Evolutionary conservation across 1,140 invertebrate species (phyloP).

Genomic region (Scaptomyza pallida): DNA sequence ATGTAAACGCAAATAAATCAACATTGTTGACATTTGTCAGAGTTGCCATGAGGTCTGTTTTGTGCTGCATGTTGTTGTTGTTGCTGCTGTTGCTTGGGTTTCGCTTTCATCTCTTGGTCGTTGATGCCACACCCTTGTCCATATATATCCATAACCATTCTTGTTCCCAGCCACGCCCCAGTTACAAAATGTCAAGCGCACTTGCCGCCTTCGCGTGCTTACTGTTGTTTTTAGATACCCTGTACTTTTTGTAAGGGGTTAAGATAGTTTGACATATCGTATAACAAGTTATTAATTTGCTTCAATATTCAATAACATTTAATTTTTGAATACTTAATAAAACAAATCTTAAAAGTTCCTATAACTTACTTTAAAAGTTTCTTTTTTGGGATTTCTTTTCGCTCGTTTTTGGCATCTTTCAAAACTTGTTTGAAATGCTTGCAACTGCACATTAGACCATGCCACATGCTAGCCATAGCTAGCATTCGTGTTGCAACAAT

Average conservation of each 20-base stretch:
- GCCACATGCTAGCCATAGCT: too few relatives aligned
- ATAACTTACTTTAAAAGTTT: too few relatives aligned
- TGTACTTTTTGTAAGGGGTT: slow-evolving; percentile 2
- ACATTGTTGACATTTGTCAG: slow-evolving; percentile 79
- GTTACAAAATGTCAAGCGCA: slow-evolving; percentile 66
- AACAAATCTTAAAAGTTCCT: too few relatives aligned
- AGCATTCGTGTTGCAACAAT: slow-evolving; percentile 21
- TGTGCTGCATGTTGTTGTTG: neutral
- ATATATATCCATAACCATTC: neutral
- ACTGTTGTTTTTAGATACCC: slow-evolving; percentile 6
- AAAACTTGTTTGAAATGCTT: slow-evolving; percentile 51
- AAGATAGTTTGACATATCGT: too few relatives aligned
- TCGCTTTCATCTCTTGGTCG: slow-evolving; percentile 49
- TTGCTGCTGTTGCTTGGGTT: slow-evolving; percentile 22
- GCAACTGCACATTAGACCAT: slow-evolving; percentile 66
- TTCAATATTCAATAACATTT: too few relatives aligned
- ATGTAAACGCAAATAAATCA: slow-evolving; percentile 80
- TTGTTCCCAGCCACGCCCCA: slow-evolving; percentile 20
- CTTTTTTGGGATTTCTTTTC: neutral
- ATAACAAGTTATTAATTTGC: too few relatives aligned
- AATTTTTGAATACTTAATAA: too few relatives aligned
- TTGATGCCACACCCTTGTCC: slow-evolving; percentile 13
- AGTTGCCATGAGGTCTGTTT: slow-evolving; percentile 24
- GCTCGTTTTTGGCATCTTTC: neutral
- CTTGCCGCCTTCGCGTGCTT: slow-evolving; percentile 32